These are phyloP conservation scores for Pantala flavescens DNA, from an alignment of 1,140 invertebrate species.

Conservation along the genomic window DNA sequence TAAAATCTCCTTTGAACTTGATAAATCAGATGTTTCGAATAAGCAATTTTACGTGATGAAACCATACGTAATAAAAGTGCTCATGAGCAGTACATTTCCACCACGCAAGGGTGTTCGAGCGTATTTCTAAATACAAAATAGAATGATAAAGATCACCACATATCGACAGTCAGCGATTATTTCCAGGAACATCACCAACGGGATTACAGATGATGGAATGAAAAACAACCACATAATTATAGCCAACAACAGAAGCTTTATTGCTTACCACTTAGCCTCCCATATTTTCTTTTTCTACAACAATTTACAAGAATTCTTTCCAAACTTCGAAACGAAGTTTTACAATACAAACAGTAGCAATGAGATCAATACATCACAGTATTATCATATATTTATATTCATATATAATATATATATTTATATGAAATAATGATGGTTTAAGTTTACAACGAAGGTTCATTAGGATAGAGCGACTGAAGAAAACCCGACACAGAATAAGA, in stretches of 20 bases:
- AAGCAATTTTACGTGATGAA: too few species aligned
- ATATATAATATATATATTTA: neutral
- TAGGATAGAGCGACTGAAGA: neutral
- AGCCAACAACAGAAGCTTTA: slow-evolving; percentile 3
- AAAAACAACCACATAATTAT: neutral
- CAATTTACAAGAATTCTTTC: neutral
- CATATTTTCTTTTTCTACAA: slow-evolving; percentile 8
- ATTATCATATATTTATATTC: neutral
- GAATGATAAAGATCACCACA: too few species aligned
- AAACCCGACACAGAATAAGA: neutral
- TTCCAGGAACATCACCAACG: too few species aligned
- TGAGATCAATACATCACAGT: slow-evolving; percentile 9
- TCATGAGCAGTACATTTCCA: too few species aligned
- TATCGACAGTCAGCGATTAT: too few species aligned
- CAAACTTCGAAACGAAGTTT: neutral
- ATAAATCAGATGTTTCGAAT: too few species aligned
- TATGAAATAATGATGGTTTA: slow-evolving; percentile 4
- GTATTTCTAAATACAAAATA: too few species aligned
- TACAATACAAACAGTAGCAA: neutral
- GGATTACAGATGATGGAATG: too few species aligned
- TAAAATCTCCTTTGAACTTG: too few species aligned
- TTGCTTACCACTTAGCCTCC: neutral
- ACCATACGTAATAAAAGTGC: too few species aligned
- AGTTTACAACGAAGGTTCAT: neutral
- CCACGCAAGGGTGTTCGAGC: too few species aligned